A percentile compares a stretch with the other conserved stretches of the same genome.
Conservation (phyloP, 2,888 invertebrate genomes). For the Drosophila putrida region DNA sequence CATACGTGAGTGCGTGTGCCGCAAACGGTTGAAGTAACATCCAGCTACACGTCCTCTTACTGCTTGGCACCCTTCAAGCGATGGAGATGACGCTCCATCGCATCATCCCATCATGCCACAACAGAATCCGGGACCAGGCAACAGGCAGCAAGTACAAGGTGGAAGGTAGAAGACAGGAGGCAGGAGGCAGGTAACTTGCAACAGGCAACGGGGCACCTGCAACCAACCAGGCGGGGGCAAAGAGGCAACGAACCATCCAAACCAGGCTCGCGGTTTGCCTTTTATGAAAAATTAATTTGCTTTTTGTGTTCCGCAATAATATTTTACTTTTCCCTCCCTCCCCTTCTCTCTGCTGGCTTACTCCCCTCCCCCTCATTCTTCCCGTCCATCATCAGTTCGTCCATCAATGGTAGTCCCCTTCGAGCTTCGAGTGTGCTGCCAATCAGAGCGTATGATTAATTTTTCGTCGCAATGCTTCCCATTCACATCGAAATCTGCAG, state of each 20-base stretch:
- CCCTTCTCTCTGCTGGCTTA: background rate
- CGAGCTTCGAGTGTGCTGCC: conserved; percentile 62
- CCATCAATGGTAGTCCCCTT: conserved; percentile 41
- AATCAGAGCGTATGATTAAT: conserved; percentile 81
- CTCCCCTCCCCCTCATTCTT: background rate
- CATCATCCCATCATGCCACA: conserved; percentile 4
- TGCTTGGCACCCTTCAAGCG: conserved; percentile 19
- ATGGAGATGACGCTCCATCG: conserved; percentile 17
- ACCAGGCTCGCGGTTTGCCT: conserved; percentile 66
- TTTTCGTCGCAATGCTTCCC: conserved; percentile 63
- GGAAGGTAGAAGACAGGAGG: background rate
- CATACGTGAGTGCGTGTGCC: conserved; percentile 43
- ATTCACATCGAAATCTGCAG: conserved; percentile 13
- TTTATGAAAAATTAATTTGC: conserved; percentile 80
- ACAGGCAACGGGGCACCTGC: background rate
- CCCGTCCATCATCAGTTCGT: background rate
- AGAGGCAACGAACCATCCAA: conserved; percentile 16
- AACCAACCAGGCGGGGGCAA: background rate
- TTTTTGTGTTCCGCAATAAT: conserved; percentile 77
- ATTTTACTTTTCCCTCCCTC: conserved; percentile 45
- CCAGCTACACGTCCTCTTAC: conserved; percentile 24
- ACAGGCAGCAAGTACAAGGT: background rate
- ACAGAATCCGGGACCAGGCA: background rate
- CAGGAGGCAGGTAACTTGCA: background rate
- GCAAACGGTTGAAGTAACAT: conserved; percentile 33